Evolutionary conservation across 37 sponge, comb jelly and placozoan genomes (phyloP).

Genomic region (Lycopodina hypogea): DNA sequence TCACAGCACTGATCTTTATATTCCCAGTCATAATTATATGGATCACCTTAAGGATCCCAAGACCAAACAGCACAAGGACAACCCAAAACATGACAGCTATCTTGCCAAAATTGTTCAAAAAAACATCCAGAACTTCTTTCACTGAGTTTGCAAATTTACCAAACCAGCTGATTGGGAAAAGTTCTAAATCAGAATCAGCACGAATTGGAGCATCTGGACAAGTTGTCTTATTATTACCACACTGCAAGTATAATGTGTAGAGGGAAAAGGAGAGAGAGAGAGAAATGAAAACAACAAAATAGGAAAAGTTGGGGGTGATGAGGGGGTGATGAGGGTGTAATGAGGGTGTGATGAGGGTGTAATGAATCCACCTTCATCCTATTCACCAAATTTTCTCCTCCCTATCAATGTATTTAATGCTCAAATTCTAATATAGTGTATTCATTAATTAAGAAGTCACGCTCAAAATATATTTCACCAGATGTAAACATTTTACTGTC

Average conservation of each 20-base stretch:
- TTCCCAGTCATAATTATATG: constrained; percentile 63
- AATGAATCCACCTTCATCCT: no score
- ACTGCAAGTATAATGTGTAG: constrained; percentile 43
- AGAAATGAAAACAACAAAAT: no score
- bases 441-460: no score
- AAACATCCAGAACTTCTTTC: neutral
- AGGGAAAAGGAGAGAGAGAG: neutral
- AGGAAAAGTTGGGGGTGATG: no score
- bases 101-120: constrained; percentile 25
- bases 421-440: no score
- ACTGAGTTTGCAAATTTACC: neutral
- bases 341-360: no score
- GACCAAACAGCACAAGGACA: constrained; percentile 29
- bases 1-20: constrained; percentile 18
- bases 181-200: neutral
- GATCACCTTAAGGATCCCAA: constrained; percentile 61
- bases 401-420: no score
- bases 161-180: neutral
- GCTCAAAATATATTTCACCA: no score
- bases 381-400: neutral
- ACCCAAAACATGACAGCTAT: constrained; percentile 32
- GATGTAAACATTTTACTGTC: no score
- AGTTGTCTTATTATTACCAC: constrained; percentile 52
- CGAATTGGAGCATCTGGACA: constrained; percentile 61
- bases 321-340: no score